Percentiles rank a stretch among this genome's conserved stretches.
Conservation (phyloP, 2,888 invertebrate species). For the Drosophila borealis region DNA sequence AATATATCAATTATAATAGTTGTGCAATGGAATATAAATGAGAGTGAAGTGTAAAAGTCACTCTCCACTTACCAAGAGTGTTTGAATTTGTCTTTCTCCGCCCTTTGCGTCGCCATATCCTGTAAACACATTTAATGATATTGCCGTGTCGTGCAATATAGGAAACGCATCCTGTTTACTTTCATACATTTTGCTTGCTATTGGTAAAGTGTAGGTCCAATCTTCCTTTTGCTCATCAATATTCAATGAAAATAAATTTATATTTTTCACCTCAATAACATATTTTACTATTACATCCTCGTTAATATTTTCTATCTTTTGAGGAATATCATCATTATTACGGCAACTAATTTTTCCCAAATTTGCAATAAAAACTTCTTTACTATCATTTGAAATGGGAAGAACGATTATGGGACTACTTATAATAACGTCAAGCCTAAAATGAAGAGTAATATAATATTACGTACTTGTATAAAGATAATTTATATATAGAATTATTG, state of each 20-base stretch:
- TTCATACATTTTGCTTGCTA: conserved; percentile 90
- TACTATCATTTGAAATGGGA: conserved; percentile 91
- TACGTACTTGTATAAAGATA: background rate
- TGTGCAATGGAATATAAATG: too few relatives aligned
- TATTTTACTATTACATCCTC: conserved; percentile 84
- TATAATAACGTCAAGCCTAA: conserved; percentile 90
- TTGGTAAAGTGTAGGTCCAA: conserved; percentile 83
- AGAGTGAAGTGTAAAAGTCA: too few relatives aligned
- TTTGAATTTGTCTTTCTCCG: conserved; percentile 44
- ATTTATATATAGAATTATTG: background rate
- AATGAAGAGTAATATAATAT: conserved; percentile 8
- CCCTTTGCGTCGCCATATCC: conserved; percentile 44
- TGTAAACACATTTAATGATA: conserved; percentile 87
- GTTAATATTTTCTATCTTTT: conserved; percentile 18
- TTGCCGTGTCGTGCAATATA: conserved; percentile 94
- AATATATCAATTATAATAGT: too few relatives aligned
- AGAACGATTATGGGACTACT: conserved; percentile 96
- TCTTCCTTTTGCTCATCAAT: conserved; percentile 85
- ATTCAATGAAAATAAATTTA: conserved; percentile 93
- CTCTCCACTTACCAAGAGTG: conserved; percentile 51
- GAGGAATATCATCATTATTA: conserved; percentile 81
- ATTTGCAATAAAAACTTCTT: conserved; percentile 95
- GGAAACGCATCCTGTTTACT: conserved; percentile 91
- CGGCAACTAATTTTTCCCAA: conserved; percentile 93
- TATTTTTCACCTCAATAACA: conserved; percentile 91